Percentiles rank a stretch among this genome's conserved stretches.
Conservation (phyloP, 1,140 invertebrate species). For the Magallana angulata region DNA sequence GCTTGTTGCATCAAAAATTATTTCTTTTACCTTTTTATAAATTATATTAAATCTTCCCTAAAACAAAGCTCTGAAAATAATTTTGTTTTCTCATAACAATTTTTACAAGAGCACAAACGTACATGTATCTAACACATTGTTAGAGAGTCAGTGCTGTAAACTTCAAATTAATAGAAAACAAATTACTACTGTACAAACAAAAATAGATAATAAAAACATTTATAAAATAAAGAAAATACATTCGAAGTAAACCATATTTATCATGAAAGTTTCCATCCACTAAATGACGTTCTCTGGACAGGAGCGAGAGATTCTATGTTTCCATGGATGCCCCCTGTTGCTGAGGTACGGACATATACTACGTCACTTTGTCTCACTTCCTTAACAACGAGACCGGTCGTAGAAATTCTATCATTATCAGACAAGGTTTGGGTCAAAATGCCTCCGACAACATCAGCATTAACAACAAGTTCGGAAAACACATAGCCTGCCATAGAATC, state of each 20-base stretch:
- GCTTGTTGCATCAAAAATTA: too few species aligned
- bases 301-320: background rate
- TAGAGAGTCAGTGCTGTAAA: too few species aligned
- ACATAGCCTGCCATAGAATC: background rate
- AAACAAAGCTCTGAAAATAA: too few species aligned
- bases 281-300: background rate
- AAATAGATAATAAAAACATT: background rate
- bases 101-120: too few species aligned
- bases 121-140: too few species aligned
- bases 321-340: background rate
- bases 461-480: background rate
- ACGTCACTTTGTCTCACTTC: background rate
- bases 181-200: too few species aligned
- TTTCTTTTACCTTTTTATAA: too few species aligned
- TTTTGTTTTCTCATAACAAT: too few species aligned
- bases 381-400: background rate
- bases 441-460: background rate
- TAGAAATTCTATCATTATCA: background rate
- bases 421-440: background rate
- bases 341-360: background rate
- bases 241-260: too few species aligned
- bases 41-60: too few species aligned
- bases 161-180: too few species aligned
- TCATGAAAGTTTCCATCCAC: constrained; percentile 5
- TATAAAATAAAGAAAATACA: background rate